Base-by-base conservation (phyloP, 2,113 vertebrate genomes). In the Halcyon senegalensis region DNA sequence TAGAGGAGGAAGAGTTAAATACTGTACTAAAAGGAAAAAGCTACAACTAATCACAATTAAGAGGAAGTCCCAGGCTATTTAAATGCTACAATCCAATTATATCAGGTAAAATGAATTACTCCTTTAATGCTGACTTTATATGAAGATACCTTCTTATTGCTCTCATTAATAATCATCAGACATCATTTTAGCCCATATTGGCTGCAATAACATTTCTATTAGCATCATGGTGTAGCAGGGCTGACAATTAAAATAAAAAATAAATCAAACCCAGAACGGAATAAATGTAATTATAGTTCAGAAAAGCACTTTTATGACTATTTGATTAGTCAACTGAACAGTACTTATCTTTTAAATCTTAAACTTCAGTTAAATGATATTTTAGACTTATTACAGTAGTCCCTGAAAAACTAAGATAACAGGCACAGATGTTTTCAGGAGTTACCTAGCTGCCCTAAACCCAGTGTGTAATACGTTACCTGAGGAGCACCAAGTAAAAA, bases 101-200 rank as follows among this genome's bases (percentile, higher is more conserved):
- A 98, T 98, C 98, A 97, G 98, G 96, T 97, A 98, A 98, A 98
- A 98, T 98, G 98, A 98, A 98, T 98, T 98, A 98, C 98, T 99
- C 98, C 98, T 98, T 99, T 99, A 99, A 99, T 98, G 98, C 98
- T 97, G 98, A 98, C 99, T 98, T 98, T 98, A 98, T 99, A 98
- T 98, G 98, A 98, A 98, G 98, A 98, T 99, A 98, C 98, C 97
- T 98, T 98, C 98, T 98, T 99, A 99, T 99, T 99, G 98, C 98
- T 96, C 98, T 98, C 99, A 99, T 99, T 99, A 99, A 99, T 99
- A 99, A 99, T 98, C 97, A 99, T 99, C 98, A 99, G 98, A 98
- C 98, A 99, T 99, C 98, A 98, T 98, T 98, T 98, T 98, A 98
- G 98, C 93, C 97, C 97, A 98, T 98, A 96, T 93, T 98, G 98